phyloP scores from a whole-genome alignment of 2,888 invertebrate genomes.

The Cyaniris semiargus region DNA sequence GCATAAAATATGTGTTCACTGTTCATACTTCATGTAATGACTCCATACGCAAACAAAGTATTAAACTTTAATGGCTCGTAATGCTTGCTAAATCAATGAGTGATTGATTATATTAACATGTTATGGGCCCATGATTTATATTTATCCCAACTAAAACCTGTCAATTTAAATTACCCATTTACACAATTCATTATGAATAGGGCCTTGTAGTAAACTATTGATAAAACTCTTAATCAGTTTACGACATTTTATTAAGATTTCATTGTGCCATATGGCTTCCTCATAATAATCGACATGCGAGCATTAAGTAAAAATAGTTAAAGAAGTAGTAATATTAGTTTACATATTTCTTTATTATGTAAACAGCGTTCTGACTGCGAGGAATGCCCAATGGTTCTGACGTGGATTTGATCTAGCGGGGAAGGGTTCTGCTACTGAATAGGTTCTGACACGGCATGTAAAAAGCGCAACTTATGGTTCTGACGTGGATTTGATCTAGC shows the following conservation, averaged over 20 bases:
- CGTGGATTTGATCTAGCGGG: too few relatives aligned
- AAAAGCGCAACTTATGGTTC: not conserved
- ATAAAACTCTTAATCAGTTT: slow-evolving; percentile 37
- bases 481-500: too few relatives aligned
- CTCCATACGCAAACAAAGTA: too few relatives aligned
- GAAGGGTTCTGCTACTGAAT: too few relatives aligned
- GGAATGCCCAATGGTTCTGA: too few relatives aligned
- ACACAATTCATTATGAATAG: slow-evolving; percentile 38
- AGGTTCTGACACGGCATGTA: not conserved
- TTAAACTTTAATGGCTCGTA: too few relatives aligned
- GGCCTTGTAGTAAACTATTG: slow-evolving; percentile 40
- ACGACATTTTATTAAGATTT: slow-evolving; percentile 33
- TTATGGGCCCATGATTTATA: slow-evolving; percentile 23
- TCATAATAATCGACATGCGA: slow-evolving; percentile 9
- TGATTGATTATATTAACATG: slow-evolving; percentile 1
- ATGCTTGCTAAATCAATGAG: not conserved
- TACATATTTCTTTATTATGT: not conserved
- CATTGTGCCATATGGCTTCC: not conserved
- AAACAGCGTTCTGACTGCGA: too few relatives aligned
- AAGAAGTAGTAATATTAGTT: not conserved
- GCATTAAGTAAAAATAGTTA: not conserved
- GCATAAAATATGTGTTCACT: too few relatives aligned
- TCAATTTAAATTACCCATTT: slow-evolving; percentile 35
- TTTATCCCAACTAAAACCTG: slow-evolving; percentile 14
- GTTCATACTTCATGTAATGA: too few relatives aligned